Evolutionary conservation across 2,888 invertebrate species (phyloP), one percentile per base, ranked within the genome.

Genomic region (Campopleginae sp.): DNA sequence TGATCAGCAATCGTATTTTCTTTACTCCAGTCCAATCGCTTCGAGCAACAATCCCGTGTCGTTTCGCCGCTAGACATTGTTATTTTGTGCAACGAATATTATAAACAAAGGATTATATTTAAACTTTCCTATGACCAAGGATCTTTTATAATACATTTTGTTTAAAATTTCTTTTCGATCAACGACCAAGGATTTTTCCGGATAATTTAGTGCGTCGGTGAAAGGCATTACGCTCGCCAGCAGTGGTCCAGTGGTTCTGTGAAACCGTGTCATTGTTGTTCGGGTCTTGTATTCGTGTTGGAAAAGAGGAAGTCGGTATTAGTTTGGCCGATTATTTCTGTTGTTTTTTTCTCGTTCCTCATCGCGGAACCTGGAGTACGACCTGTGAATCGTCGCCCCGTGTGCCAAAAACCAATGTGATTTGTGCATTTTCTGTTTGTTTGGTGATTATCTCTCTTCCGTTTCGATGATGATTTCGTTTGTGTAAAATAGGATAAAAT

Each of bases 161-260:
- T 63, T n/a, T 63, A n/a, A 61, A 48, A 54, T 38, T 44, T 27
- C 0, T 1, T 42, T 7, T 33, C 19, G 6, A 71, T 33, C 3
- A 31, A 54, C 33, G 48, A 77, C 51, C 51, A 66, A 44, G 58
- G 44, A 78, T 78, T 42, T 54, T 78, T 78, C 54, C 66, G 65
- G 38, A 31, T 68, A 7, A n/a, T 68, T 44, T 31, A 58, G 71
- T 71, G 79, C 66, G 66, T 38, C 68, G 33, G n/a, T 54, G 79
- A 70, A 23, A 38, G 75, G 31, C 33, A 51, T 14, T 54, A 14
- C n/a, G 31, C 58, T 27, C 46, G 6, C 33, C 0, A 12, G 33
- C 51, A 33, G 71, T 71, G 70, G 70, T 61, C 31, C 38, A 27
- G 74, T 75, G 75, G 63, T 61, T 63, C 6, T 75, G 75, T 75